A percentile compares a stretch with the other conserved stretches of the same genome.
Evolutionary conservation across 2,888 invertebrate species (phyloP).

Genomic region (Agonopterix alstromeriana): DNA sequence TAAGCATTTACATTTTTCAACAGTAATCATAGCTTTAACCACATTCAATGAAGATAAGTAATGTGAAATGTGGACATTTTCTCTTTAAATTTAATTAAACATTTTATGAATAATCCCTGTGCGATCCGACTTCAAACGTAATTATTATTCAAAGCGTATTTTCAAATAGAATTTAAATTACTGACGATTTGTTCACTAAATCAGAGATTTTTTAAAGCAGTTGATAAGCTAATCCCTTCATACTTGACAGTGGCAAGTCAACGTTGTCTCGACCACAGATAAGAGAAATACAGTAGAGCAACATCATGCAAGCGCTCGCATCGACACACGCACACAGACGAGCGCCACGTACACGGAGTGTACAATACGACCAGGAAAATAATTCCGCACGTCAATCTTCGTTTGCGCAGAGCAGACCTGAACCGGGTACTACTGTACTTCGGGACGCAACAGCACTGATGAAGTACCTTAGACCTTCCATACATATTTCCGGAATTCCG

Average conservation of each 20-base stretch:
- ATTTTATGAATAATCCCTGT: slow-evolving; percentile 26
- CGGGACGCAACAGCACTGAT: no score
- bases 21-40: slow-evolving; percentile 5
- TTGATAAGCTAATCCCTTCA: slow-evolving; percentile 37
- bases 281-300: background rate
- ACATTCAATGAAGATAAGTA: background rate
- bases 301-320: background rate
- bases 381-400: no score
- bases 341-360: background rate
- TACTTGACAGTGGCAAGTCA: slow-evolving; percentile 22
- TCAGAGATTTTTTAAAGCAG: slow-evolving; percentile 15
- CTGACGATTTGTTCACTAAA: slow-evolving; percentile 24
- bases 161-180: slow-evolving; percentile 12
- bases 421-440: no score
- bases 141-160: slow-evolving; percentile 7
- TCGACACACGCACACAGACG: background rate
- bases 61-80: no score
- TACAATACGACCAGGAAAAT: background rate
- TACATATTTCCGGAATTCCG: no score
- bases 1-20: no score
- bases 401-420: no score
- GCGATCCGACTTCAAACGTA: slow-evolving; percentile 15
- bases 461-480: no score
- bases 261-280: slow-evolving; percentile 6
- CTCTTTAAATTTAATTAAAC: slow-evolving; percentile 14